Conservation (phyloP, 2,113 vertebrate species). For the Mionectes macconnelli region DNA sequence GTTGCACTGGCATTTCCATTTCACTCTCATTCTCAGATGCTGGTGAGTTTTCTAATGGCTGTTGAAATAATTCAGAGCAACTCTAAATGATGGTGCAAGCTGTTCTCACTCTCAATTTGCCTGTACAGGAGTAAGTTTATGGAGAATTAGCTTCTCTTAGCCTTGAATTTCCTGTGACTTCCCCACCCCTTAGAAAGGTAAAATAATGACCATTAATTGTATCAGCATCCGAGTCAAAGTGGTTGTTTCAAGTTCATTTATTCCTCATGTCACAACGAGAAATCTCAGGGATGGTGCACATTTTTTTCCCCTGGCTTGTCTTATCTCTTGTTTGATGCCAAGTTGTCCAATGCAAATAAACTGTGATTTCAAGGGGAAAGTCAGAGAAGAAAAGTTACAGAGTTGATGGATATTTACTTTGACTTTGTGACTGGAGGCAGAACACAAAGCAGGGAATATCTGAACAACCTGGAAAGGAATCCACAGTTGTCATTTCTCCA, state of each 20-base stretch:
- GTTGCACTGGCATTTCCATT: not conserved
- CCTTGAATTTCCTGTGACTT: not conserved
- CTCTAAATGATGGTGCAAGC: not conserved
- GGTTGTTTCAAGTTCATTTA: not conserved
- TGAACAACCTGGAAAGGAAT: not conserved
- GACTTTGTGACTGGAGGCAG: constrained; percentile 31
- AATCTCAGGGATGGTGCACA: not conserved
- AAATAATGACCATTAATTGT: not conserved
- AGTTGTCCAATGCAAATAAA: not conserved
- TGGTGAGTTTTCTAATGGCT: not conserved
- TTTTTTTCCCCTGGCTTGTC: not conserved
- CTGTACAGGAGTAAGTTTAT: not conserved
- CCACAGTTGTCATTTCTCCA: not conserved
- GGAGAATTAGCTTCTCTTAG: not conserved
- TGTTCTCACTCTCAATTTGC: not conserved
- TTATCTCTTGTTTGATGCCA: not conserved
- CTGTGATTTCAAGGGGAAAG: constrained; percentile 15
- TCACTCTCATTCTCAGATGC: not conserved
- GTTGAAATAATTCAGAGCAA: not conserved
- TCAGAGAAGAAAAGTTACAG: not conserved
- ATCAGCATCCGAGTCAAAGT: not conserved
- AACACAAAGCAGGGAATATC: not conserved
- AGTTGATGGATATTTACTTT: constrained; percentile 30
- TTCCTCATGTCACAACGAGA: not conserved
- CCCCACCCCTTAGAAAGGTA: not conserved